Base-by-base conservation (phyloP, 2,888 invertebrate genomes). In the Nomada ruficornis region DNA sequence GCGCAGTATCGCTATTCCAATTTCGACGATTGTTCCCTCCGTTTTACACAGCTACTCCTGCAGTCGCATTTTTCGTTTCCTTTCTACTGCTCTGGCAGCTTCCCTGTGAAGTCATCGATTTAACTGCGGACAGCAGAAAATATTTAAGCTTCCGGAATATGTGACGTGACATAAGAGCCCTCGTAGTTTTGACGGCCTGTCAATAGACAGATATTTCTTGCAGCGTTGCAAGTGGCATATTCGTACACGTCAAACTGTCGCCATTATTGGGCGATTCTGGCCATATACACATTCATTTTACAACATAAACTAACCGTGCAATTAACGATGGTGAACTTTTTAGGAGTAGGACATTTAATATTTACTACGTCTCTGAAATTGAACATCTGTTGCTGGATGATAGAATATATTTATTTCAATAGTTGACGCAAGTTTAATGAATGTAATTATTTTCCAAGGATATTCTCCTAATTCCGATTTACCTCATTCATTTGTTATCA, bases 161-260 rank as follows among this genome's bases (percentile, higher is more conserved):
- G 29, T 70, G 64, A 79, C 57, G 79, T 70, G 79, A 76, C 68
- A 44, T 54, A 79, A 76, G 76, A 69, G 54, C 76, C 9, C 52
- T 69, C 47, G 50, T 26, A 76, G 59, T 47, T 64, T 76, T 52
- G 77, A 76, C 79, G 64, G 29, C 26, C 23, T 76, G 68, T 70
- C 79, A 68, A 79, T 79, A 76, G 69, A 54, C 64, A 76, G 69
- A 79, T 64, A 70, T 79, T 79, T 70, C 79, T 76, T 74, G 68
- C 55, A n/a, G 23, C 23, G 47, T 44, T 75, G 74, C 74, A 50
- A 62, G 67, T 68, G 78, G 68, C 78, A 50, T 68, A 60, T 68
- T 78, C 67, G 29, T 63, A 68, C 50, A 44, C 29, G 55, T 74
- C 65, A 65, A 72, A 73, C 67, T 67, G 63, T 76, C 63, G 47